Base-by-base conservation (phyloP, 23 tunicate genomes). In the Halocynthia aurantium region DNA sequence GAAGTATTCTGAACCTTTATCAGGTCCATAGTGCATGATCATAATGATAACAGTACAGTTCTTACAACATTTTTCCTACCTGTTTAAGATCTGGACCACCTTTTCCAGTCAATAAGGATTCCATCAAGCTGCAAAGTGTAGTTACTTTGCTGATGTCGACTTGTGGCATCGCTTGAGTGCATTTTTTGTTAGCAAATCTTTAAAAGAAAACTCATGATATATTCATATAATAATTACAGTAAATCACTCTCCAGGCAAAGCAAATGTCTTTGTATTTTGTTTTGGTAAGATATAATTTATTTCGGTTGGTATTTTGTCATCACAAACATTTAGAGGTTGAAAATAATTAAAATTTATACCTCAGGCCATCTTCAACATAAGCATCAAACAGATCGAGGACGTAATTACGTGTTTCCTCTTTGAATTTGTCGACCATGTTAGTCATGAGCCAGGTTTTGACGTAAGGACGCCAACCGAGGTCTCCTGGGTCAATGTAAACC, bases 401-500 rank as follows among this genome's bases (percentile, higher is more conserved):
- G 78, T 52, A 96, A 61, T 96, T 64, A 52, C 84, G 72, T 0
- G 92, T 85, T 50, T 84, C 88, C 70, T 86, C 92, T 55, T 82
- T 86, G 5, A 92, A 18, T 49, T 78, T 78, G 22, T 57, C 44
- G 0, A 72, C 51, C 88, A 92, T 92, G 61, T 86, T 67, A 57
- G 77, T 83, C 20, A 81, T 82, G 21, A 96, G 60, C 99, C 99
- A 96, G 40, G 96, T 96, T 55, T 83, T 80, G 13, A 96, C 96
- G 53, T 77, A 89, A 7, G 99, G 99, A 40, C 99, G 81, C 99
- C 99, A 96, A 6, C 99, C 99, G 44, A 96, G 81, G 55, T 96
- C 96, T 54, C 80, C 84, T 63, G 99, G 96, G 69, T 96, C 99
- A 62, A 96, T 85, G 82, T 96, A 96, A 18, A 96, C 99, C 99